A percentile compares a stretch with the other conserved stretches of the same genome.
Evolutionary conservation across 2,888 invertebrate species (phyloP).

Genomic region (Nomada fabriciana): DNA sequence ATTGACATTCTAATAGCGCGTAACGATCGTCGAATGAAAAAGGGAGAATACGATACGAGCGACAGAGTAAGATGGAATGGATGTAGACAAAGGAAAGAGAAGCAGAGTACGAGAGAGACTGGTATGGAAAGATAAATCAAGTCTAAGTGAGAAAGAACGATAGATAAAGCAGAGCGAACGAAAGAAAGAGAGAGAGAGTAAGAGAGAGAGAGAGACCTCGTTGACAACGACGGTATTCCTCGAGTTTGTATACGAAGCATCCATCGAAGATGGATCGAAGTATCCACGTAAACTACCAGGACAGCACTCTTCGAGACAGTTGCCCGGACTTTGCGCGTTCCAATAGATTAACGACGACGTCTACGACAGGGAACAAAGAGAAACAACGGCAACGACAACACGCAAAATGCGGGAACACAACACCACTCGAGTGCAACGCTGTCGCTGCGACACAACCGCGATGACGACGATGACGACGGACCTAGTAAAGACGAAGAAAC

Average conservation of each 20-base stretch:
- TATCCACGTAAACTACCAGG: not conserved
- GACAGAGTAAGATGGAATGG: slow-evolving; percentile 10
- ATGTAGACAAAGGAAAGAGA: slow-evolving; percentile 6
- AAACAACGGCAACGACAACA: slow-evolving; percentile 9
- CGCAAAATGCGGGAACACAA: slow-evolving; percentile 3
- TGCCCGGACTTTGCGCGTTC: slow-evolving; percentile 1
- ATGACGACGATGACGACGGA: slow-evolving; percentile 10
- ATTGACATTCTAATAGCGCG: slow-evolving; percentile 62
- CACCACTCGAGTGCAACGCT: not conserved
- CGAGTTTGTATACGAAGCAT: slow-evolving; percentile 17
- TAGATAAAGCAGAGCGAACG: slow-evolving; percentile 17
- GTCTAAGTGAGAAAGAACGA: not conserved
- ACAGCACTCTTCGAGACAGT: not conserved
- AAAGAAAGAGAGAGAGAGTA: slow-evolving; percentile 14
- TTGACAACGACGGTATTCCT: slow-evolving; percentile 21
- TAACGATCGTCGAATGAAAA: slow-evolving; percentile 53
- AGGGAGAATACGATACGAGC: slow-evolving; percentile 12
- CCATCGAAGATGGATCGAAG: slow-evolving; percentile 26
- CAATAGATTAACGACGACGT: slow-evolving; percentile 15
- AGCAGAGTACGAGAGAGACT: slow-evolving; percentile 22
- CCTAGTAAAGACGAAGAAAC: slow-evolving; percentile 28
- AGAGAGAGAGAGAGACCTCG: slow-evolving; percentile 19
- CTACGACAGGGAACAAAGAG: not conserved
- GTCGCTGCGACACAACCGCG: not conserved
- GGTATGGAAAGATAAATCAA: slow-evolving; percentile 7